These are phyloP conservation scores for Andrena haemorrhoa DNA, from an alignment of 2,888 invertebrate genomes.

Conservation along the genomic window DNA sequence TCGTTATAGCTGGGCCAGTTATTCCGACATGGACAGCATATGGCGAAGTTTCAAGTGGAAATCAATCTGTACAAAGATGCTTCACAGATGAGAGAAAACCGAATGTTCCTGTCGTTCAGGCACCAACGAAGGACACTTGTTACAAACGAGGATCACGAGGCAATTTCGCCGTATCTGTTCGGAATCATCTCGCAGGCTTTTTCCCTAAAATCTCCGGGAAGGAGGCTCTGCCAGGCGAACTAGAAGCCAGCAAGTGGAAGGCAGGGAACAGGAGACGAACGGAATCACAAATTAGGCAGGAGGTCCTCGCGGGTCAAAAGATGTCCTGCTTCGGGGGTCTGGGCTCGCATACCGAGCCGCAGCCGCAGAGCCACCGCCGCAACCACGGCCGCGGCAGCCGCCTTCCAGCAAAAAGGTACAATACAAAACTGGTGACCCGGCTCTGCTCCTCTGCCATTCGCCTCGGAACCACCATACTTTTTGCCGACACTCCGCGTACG, in stretches of 20 bases:
- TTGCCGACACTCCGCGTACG: constrained; percentile 78
- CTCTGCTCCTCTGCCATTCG: constrained; percentile 74
- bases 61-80: too few relatives aligned
- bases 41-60: too few relatives aligned
- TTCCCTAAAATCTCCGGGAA: constrained; percentile 37
- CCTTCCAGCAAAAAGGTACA: constrained; percentile 70
- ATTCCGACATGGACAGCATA: too few relatives aligned
- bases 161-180: not conserved
- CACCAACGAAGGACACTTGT: too few relatives aligned
- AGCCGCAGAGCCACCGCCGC: constrained; percentile 52
- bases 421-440: constrained; percentile 79
- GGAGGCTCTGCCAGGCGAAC: constrained; percentile 1
- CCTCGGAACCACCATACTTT: constrained; percentile 79
- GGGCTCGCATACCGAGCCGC: constrained; percentile 70
- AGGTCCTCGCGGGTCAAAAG: constrained; percentile 71
- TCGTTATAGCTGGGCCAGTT: too few relatives aligned
- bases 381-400: constrained; percentile 55
- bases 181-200: not conserved
- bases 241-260: constrained; percentile 14
- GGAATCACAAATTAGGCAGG: constrained; percentile 73
- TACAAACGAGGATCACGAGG: too few relatives aligned
- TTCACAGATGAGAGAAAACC: too few relatives aligned
- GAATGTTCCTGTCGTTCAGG: too few relatives aligned
- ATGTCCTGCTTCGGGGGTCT: constrained; percentile 63
- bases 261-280: constrained; percentile 56